Conservation (phyloP, 2,113 vertebrate genomes). For the Xiphophorus couchianus region DNA sequence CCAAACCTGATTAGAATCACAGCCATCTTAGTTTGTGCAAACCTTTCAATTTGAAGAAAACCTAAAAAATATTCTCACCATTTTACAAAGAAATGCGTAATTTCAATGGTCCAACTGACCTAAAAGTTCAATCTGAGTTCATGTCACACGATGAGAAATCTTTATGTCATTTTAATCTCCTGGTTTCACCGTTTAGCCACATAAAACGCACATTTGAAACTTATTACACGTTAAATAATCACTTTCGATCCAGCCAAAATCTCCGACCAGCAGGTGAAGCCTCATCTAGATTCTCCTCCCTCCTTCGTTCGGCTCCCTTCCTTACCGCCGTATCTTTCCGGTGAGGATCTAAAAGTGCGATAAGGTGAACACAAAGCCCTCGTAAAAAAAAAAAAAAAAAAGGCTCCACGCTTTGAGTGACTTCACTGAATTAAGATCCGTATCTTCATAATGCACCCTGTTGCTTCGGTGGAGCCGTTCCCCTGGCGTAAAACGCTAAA, state of each 20-base stretch:
- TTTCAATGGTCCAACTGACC: too few species aligned
- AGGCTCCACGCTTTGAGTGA: constrained; percentile 54
- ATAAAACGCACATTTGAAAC: background rate
- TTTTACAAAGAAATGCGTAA: too few species aligned
- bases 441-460: constrained; percentile 64
- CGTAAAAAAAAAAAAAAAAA: background rate
- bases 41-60: too few species aligned
- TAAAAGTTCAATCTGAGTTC: too few species aligned
- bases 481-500: background rate
- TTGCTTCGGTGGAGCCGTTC: constrained; percentile 46
- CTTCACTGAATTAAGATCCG: constrained; percentile 64
- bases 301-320: constrained; percentile 2
- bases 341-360: constrained; percentile 32
- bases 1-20: too few species aligned
- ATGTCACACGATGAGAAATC: too few species aligned
- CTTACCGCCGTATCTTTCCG: constrained; percentile 30
- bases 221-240: background rate
- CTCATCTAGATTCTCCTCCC: background rate
- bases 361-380: constrained; percentile 57
- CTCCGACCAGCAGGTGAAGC: background rate
- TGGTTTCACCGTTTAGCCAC: background rate
- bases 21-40: too few species aligned
- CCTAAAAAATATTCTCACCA: too few species aligned
- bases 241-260: background rate
- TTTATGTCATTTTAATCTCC: too few species aligned